Evolutionary conservation across 2,797 vertebrate species (phyloP).

Genomic region (Chloroceryle amazona): DNA sequence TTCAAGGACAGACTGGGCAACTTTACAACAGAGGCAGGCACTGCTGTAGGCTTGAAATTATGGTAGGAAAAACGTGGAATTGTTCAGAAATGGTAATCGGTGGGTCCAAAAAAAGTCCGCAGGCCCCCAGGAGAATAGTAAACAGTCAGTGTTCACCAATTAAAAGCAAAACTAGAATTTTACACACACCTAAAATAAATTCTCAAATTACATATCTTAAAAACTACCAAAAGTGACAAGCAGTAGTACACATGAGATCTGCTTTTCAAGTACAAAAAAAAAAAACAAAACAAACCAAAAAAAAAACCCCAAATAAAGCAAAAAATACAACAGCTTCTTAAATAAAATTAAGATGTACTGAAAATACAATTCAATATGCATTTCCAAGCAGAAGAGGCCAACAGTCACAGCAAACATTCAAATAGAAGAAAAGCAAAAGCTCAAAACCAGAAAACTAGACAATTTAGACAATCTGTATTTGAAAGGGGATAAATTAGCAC

Average conservation of each 20-base stretch:
- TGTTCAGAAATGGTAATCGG: not conserved
- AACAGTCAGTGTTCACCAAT: not conserved
- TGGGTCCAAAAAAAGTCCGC: accelerated
- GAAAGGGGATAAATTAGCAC: not conserved
- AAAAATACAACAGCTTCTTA: not conserved
- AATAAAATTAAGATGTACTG: not conserved
- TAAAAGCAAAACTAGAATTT: not conserved
- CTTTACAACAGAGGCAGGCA: not conserved
- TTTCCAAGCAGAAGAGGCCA: not conserved
- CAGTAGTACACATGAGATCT: not conserved
- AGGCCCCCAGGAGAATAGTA: not conserved
- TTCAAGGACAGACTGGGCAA: not conserved
- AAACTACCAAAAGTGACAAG: not conserved
- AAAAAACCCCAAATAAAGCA: too few species aligned
- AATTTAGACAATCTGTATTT: not conserved
- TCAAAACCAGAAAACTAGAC: not conserved
- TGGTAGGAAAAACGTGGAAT: not conserved
- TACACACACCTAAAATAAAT: not conserved
- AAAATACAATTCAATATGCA: not conserved
- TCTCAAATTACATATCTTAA: not conserved
- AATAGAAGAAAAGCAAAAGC: not conserved
- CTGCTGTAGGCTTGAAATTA: not conserved
- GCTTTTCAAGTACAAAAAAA: not conserved
- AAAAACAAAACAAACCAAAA: too few species aligned
- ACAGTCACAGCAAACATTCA: not conserved